Base-by-base conservation (phyloP, 1,140 invertebrate species). In the Metaphire vulgaris region DNA sequence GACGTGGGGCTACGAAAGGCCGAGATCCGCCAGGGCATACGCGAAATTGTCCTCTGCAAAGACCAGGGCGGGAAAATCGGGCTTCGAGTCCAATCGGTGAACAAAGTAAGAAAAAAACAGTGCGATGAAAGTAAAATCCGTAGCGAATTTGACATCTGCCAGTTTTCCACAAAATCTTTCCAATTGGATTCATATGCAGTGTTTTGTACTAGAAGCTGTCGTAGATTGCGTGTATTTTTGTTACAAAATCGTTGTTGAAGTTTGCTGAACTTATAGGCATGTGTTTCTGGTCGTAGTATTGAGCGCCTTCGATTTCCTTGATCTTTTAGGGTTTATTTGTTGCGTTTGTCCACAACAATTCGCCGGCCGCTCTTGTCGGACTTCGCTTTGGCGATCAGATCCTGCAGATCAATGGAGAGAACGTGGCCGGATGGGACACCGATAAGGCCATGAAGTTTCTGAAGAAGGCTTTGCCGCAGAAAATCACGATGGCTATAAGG, bases 331-430 rank as follows among this genome's bases (percentile, higher is more conserved):
- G 95, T n/a, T 86, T 97, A 1, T 97, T 97, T 87, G 91, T 96
- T 0, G 92, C 92, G 79, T 89, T 96, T 77, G 93, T 97, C 1
- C 90, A 90, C 75, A 90, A 91, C 74, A 89, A 90, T 77, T 93
- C 92, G 71, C 93, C 94, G 64, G 94, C 94, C 75, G 91, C 94
- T 1, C 80, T 94, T 67, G 92, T 89, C 78, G 94, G 94, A 6
- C 83, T 97, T 21, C 87, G 94, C 81, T 97, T 97, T 87, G 95
- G 95, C 29, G 95, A 97, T 87, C 95, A 97, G 87, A 92, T 97
- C 80, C 87, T 97, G 31, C 92, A 94, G 83, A 92, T 97, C 30
- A 94, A 96, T 83, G 91, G 91, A 65, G 87, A 89, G n/a, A 88
- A 90, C 77, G 89, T 96, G 30, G 94, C 94, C 79, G 95, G 95